Evolutionary conservation across 1,140 invertebrate genomes (phyloP), one percentile per base, ranked within the genome.

Genomic region (Drosophila guanche): DNA sequence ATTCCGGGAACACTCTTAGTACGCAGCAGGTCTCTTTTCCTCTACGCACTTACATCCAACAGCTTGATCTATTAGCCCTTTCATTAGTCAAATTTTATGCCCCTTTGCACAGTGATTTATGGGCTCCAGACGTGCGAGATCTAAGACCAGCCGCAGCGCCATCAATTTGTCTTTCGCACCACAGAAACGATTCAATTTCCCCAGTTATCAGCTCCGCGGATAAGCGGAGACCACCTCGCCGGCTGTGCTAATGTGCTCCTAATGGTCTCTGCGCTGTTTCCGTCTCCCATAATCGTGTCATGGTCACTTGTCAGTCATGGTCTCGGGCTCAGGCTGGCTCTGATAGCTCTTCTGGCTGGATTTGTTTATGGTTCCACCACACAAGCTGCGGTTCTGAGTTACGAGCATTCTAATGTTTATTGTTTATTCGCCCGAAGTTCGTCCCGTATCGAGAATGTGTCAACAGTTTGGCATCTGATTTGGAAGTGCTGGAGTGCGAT

Each of bases 251-350:
- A 54, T 25, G 5, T 12, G 27, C 53, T 25, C 55, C 62, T 33
- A 12, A 14, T 8, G 29, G n/a, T 16, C 46, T 47, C 43, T 50
- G 5, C 65, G 56, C 40, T 72, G 59, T 62, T 61, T 68, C 46
- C 10, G 50, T 60, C 43, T 47, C 29, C 71, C 43, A 46, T 53
- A 78, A 74, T 66, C 69, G 70, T 84, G 79, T 75, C 79, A 84
- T 60, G 79, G 79, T 75, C 79, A 84, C 79, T 81, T 83, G 79
- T 58, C 52, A 67, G 43, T 68, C 48, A 61, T 70, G 65, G 27
- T 37, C 53, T 66, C 56, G 59, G 59, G 63, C 33, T 56, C 25
- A 40, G 43, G 46, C 16, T 62, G 6, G 33, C 48, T 59, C 25
- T 37, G 46, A n/a, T 62, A 4, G 33, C 48, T 59, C 25, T 37